Conservation (phyloP, 2,113 vertebrate genomes). For the Calyptomena viridis region DNA sequence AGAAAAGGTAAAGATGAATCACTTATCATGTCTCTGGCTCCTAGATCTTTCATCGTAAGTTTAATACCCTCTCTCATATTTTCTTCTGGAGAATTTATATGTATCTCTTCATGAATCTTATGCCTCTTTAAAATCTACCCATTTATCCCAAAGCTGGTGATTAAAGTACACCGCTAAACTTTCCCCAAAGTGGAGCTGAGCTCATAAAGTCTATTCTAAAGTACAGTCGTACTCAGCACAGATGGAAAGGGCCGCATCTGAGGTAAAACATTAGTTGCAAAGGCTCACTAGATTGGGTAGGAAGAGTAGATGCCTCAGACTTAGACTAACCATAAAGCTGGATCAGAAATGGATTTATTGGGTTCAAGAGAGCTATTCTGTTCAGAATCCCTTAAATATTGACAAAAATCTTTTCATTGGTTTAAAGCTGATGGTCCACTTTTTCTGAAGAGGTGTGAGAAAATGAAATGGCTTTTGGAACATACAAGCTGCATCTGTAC, state of each 20-base stretch:
- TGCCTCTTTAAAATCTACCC: background rate
- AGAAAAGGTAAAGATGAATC: slow-evolving; percentile 9
- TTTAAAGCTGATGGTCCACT: background rate
- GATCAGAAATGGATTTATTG: background rate
- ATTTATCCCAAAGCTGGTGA: background rate
- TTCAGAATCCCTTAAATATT: background rate
- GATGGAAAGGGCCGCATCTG: background rate
- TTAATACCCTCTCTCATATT: slow-evolving; percentile 3
- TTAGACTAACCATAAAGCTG: background rate
- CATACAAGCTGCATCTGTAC: background rate
- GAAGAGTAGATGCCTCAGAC: background rate
- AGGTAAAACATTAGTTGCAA: background rate
- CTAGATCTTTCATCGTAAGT: background rate
- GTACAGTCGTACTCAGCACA: background rate
- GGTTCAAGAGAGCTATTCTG: background rate
- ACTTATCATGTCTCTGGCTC: background rate
- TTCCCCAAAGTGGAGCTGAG: background rate
- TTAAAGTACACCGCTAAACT: background rate
- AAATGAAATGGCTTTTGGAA: background rate
- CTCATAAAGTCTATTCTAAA: background rate
- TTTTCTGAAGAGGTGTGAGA: background rate
- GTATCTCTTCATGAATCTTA: slow-evolving; percentile 18
- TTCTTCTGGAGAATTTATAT: background rate
- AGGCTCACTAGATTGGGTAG: background rate
- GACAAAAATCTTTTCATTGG: background rate